Conservation (phyloP, 2,888 invertebrate species). For the Tipula unca region DNA sequence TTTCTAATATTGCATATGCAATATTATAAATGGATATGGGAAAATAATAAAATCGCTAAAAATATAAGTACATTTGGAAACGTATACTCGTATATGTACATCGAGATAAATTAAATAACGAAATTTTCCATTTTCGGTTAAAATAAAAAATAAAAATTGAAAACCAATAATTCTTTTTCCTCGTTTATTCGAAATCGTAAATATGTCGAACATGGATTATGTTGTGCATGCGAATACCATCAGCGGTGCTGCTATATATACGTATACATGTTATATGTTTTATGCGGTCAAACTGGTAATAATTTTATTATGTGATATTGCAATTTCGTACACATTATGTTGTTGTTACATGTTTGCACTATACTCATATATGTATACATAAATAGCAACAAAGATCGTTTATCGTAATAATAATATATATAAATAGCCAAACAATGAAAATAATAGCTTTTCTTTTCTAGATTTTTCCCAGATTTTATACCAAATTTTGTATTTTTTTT, state of each 20-base stretch:
- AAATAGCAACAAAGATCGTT: neutral
- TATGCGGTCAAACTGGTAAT: constrained; percentile 18
- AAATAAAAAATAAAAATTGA: neutral
- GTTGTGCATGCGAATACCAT: neutral
- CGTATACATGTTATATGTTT: neutral
- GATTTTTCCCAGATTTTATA: constrained; percentile 2
- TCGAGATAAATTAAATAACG: neutral
- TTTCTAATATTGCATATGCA: neutral
- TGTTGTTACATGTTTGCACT: constrained; percentile 14
- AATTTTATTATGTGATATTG: constrained; percentile 18
- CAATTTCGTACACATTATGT: neutral
- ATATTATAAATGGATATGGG: neutral
- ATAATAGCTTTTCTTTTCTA: constrained; percentile 14
- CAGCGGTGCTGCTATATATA: neutral
- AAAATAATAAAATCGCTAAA: neutral
- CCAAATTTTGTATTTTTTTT: neutral
- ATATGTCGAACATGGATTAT: constrained; percentile 18
- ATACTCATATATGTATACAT: neutral
- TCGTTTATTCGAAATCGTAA: constrained; percentile 10
- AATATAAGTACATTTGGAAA: neutral
- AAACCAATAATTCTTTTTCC: constrained; percentile 3
- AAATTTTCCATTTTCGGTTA: neutral
- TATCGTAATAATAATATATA: neutral
- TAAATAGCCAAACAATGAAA: constrained; percentile 14
- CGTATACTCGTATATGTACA: neutral